Evolutionary conservation across 37 sponge, comb jelly and placozoan species (phyloP).

Genomic region (Agelas oroides): DNA sequence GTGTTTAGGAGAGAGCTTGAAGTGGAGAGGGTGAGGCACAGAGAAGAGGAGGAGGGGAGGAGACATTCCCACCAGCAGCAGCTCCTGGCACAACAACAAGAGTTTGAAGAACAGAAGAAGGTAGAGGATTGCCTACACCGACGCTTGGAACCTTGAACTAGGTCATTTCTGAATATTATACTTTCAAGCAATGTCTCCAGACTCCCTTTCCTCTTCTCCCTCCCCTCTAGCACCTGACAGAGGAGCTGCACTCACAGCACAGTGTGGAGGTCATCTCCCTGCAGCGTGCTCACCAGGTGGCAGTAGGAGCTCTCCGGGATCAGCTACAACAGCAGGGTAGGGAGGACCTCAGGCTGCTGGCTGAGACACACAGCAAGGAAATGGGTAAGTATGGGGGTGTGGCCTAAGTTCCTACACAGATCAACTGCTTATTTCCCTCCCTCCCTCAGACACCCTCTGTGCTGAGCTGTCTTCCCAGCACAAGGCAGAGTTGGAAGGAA

Average conservation of each 20-base stretch:
- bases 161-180: too few relatives aligned
- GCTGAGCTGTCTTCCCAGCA: constrained; percentile 1
- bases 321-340: constrained; percentile 40
- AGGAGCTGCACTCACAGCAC: constrained; percentile 30
- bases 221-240: neutral
- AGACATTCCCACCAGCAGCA: neutral
- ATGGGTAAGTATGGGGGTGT: constrained; percentile 12
- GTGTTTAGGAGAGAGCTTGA: constrained; percentile 18
- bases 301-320: constrained; percentile 61
- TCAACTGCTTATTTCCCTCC: too few relatives aligned
- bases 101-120: constrained; percentile 9
- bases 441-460: constrained; percentile 1
- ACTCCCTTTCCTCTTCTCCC: too few relatives aligned
- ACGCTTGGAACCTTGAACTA: too few relatives aligned
- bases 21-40: neutral
- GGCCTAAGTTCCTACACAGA: neutral
- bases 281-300: constrained; percentile 70
- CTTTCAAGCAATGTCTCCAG: too few relatives aligned
- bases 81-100: neutral
- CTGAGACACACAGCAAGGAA: constrained; percentile 24
- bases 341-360: constrained; percentile 1
- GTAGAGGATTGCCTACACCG: too few relatives aligned
- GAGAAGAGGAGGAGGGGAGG: neutral
- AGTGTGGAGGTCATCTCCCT: constrained; percentile 29
- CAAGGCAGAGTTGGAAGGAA: neutral